Evolutionary conservation across 2,888 invertebrate species (phyloP).

Genomic region (Patella pellucida): DNA sequence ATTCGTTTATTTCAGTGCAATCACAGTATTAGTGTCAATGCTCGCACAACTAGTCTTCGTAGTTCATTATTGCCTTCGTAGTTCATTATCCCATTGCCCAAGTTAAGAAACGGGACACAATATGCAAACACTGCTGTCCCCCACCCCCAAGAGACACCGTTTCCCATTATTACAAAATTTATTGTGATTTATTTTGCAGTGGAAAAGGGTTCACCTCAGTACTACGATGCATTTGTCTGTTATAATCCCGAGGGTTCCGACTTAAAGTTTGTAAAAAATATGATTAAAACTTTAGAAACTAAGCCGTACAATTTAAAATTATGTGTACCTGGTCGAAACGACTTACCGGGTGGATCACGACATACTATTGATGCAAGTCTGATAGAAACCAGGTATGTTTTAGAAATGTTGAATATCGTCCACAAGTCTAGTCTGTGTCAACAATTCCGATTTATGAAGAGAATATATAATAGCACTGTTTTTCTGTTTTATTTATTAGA

Average conservation of each 20-base stretch:
- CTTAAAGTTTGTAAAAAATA: constrained; percentile 55
- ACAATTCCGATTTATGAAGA: too few species aligned
- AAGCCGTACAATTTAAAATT: constrained; percentile 49
- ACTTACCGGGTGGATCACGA: constrained; percentile 57
- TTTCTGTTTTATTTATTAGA: too few species aligned
- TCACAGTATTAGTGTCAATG: too few species aligned
- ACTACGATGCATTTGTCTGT: constrained; percentile 66
- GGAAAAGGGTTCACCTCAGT: constrained; percentile 39
- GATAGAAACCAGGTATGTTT: constrained; percentile 60
- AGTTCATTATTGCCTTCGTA: too few species aligned
- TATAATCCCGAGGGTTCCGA: constrained; percentile 56
- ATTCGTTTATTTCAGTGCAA: too few species aligned
- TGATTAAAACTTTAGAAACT: constrained; percentile 55
- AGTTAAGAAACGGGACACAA: too few species aligned
- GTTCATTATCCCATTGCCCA: too few species aligned
- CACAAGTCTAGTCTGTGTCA: too few species aligned
- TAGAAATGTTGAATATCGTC: neutral
- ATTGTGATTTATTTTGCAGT: constrained; percentile 39
- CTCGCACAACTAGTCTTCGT: too few species aligned
- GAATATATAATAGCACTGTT: too few species aligned
- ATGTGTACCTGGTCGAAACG: constrained; percentile 62
- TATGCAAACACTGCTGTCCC: too few species aligned
- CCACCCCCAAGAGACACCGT: too few species aligned
- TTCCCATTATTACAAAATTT: neutral
- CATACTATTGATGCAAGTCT: constrained; percentile 57